Evolutionary conservation across 2,888 invertebrate species (phyloP), one percentile per base, ranked within the genome.

Genomic region (Phortica magna): DNA sequence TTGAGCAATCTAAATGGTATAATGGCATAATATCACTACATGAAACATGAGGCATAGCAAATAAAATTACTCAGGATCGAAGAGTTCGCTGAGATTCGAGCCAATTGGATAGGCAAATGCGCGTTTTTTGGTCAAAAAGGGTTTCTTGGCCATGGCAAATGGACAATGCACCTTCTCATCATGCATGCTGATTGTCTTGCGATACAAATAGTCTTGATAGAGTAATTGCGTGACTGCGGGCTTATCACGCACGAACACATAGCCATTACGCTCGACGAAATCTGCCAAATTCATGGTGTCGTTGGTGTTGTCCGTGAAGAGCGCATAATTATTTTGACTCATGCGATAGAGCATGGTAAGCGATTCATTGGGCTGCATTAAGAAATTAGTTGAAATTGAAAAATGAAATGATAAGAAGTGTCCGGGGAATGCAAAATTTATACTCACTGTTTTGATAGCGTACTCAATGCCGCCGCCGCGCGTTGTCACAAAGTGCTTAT

Each of bases 41-140:
- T 61, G 41, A 57, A 73, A 57, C 7, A 22, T 5, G 53, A 14
- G 19, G 31, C 19, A 53, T 17, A 17, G 6, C 55, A 55, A 57
- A 17, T 3, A 1, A n/a, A 82, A 93, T 94, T 93, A 97, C 96
- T 95, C 93, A 14, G 93, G 93, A 91, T 96, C 95, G 84, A 97
- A 95, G 0, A 95, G 89, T 0, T 87, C 85, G 76, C 93, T 93
- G 80, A 95, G 92, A 39, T 93, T 93, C 73, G 95, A 95, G 17
- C 93, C 92, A 4, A 91, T 92, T 0, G 94, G 94, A 89, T 95
- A 97, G 0, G 94, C 96, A 84, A 97, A 97, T 0, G 95, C 95
- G 77, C 96, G 93, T 31, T 94, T 93, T 80, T 94, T 93, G 57
- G 93, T 93, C 85, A 95, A 93, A 80, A 96, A 95, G 0, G 94